phyloP scores from a whole-genome alignment of 2,113 vertebrate genomes.

The Aramus guarauna region DNA sequence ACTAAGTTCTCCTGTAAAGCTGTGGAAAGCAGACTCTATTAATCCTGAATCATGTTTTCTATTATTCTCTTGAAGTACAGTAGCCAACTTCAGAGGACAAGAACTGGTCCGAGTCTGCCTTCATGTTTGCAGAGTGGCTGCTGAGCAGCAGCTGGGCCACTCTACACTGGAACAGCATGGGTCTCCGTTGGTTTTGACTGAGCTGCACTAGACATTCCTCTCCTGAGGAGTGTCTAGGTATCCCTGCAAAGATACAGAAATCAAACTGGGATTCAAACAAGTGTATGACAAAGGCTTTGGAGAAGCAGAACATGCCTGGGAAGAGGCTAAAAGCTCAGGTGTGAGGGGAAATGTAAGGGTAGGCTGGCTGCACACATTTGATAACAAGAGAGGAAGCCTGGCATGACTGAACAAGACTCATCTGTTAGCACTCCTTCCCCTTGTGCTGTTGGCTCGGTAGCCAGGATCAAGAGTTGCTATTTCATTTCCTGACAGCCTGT shows the following conservation, averaged over 20 bases:
- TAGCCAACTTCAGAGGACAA: not conserved
- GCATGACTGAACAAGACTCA: not conserved
- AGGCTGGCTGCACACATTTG: not conserved
- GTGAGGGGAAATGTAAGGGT: not conserved
- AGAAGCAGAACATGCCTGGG: not conserved
- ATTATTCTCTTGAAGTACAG: not conserved
- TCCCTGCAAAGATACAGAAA: not conserved
- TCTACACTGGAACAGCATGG: not conserved
- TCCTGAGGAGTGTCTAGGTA: not conserved
- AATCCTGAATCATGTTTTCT: not conserved
- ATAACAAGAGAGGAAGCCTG: not conserved
- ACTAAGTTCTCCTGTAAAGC: not conserved
- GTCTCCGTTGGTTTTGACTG: not conserved
- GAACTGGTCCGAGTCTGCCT: not conserved
- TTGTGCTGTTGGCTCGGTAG: not conserved
- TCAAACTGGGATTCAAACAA: not conserved
- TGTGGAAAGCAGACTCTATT: not conserved
- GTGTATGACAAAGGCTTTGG: not conserved
- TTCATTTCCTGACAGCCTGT: not conserved
- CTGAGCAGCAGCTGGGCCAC: not conserved
- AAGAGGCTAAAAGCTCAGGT: not conserved
- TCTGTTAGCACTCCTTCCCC: not conserved
- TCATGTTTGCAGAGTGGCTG: not conserved
- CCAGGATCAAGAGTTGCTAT: not conserved
- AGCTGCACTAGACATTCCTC: not conserved